phyloP scores from a whole-genome alignment of 2,888 invertebrate species.

The Cremastinae sp. region DNA sequence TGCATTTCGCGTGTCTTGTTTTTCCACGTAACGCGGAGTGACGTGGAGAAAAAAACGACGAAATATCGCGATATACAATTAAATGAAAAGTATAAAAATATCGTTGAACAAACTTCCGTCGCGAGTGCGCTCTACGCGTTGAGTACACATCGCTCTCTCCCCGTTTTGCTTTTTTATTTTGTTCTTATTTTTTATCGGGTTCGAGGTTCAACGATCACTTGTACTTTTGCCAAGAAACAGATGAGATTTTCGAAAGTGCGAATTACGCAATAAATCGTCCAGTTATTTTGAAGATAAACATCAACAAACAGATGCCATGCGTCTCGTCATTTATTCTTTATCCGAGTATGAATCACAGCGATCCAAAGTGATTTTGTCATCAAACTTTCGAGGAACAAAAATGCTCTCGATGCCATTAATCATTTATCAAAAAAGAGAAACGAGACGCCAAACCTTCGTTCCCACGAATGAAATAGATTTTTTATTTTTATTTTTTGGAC shows the following conservation, averaged over 20 bases:
- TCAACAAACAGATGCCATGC: slow-evolving; percentile 3
- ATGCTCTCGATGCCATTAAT: slow-evolving; percentile 1
- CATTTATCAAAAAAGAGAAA: slow-evolving; percentile 7
- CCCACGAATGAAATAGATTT: no score
- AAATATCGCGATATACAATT: slow-evolving; percentile 13
- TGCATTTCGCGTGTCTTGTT: slow-evolving; percentile 4
- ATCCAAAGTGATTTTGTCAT: no score
- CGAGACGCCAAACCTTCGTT: no score
- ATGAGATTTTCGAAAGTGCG: not conserved
- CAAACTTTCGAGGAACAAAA: no score
- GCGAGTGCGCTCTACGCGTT: not conserved
- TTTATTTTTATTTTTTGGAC: no score
- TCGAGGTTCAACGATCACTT: slow-evolving; percentile 48
- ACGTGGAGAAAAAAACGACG: slow-evolving; percentile 35
- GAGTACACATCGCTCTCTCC: no score
- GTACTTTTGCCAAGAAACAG: slow-evolving; percentile 43
- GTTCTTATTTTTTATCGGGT: slow-evolving; percentile 25
- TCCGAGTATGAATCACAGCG: no score
- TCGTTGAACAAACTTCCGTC: slow-evolving; percentile 24
- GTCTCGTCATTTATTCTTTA: not conserved
- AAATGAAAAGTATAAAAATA: slow-evolving; percentile 1
- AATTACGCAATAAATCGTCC: slow-evolving; percentile 22
- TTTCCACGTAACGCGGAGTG: slow-evolving; percentile 23
- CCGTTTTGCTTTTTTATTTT: no score
- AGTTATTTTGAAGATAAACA: slow-evolving; percentile 15